Percentiles rank a stretch among this genome's conserved stretches.
These are phyloP conservation scores for Calcarius lapponicus DNA, from an alignment of 2,797 vertebrate genomes.

Conservation along the genomic window DNA sequence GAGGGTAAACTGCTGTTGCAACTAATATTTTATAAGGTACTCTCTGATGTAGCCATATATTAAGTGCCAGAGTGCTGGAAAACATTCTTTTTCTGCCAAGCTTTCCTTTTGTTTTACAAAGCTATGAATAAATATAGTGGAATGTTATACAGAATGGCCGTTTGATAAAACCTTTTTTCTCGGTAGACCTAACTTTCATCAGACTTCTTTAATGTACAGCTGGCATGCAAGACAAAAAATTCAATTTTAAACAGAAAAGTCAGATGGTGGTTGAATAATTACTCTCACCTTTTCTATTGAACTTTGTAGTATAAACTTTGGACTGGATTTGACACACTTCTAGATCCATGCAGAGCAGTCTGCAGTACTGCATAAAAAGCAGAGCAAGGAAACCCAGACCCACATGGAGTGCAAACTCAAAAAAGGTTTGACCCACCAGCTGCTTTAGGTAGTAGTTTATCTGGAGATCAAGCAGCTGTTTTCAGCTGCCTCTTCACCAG, in stretches of 20 bases:
- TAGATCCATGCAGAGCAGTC: background rate
- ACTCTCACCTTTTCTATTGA: background rate
- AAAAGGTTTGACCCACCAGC: background rate
- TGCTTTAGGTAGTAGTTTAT: background rate
- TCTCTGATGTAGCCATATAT: background rate
- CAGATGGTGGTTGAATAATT: background rate
- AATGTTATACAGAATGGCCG: background rate
- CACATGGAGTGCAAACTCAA: rapidly evolving
- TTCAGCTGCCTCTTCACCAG: background rate
- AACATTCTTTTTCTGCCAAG: background rate
- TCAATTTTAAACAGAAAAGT: background rate
- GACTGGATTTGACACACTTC: background rate
- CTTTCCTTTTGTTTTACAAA: background rate
- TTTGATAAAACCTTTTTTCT: background rate
- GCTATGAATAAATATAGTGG: background rate
- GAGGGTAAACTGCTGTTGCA: background rate
- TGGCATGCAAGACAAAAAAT: background rate
- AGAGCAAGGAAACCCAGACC: background rate
- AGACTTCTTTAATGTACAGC: background rate
- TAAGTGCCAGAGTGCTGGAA: background rate
- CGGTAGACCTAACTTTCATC: background rate
- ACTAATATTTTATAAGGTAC: background rate
- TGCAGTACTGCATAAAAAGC: background rate
- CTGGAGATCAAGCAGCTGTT: background rate
- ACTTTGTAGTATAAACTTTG: background rate